Evolutionary conservation across 1,140 invertebrate genomes (phyloP).

Genomic region (Zaprionus camerounensis): DNA sequence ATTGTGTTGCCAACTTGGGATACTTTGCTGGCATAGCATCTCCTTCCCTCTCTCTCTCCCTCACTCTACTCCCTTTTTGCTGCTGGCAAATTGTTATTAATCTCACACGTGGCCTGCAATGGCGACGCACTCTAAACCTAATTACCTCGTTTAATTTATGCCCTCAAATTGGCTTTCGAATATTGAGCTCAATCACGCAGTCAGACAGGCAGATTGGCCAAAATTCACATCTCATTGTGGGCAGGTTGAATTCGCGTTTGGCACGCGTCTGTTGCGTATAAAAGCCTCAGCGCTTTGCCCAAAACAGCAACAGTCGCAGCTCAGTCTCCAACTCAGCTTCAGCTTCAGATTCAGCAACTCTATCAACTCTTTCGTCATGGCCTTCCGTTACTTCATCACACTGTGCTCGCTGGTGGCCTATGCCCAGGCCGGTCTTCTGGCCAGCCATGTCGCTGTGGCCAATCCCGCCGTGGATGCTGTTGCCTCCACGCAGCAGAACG

Average conservation of each 20-base stretch:
- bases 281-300: conserved; percentile 62
- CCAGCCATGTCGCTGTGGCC: conserved; percentile 62
- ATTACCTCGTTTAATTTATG: conserved; percentile 74
- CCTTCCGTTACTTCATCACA: conserved; percentile 81
- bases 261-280: conserved; percentile 77
- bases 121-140: conserved; percentile 50
- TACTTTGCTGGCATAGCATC: conserved; percentile 21
- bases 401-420: conserved; percentile 84
- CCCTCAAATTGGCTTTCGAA: conserved; percentile 73
- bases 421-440: conserved; percentile 83
- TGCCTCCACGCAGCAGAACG: conserved; percentile 86
- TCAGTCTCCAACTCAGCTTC: conserved; percentile 32
- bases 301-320: conserved; percentile 73
- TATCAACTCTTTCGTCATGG: conserved; percentile 55
- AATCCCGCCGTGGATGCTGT: conserved; percentile 84
- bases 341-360: conserved; percentile 30
- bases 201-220: conserved; percentile 9
- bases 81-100: conserved; percentile 78
- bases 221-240: conserved; percentile 65
- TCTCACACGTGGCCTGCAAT: conserved; percentile 62
- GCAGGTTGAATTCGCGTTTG: conserved; percentile 51
- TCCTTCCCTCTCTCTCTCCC: not conserved
- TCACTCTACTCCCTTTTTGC: conserved; percentile 22
- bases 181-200: conserved; percentile 43
- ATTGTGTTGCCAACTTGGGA: conserved; percentile 81